These are phyloP conservation scores for Carcinoscorpius rotundicauda DNA, from an alignment of 1,140 invertebrate species.

Conservation along the genomic window DNA sequence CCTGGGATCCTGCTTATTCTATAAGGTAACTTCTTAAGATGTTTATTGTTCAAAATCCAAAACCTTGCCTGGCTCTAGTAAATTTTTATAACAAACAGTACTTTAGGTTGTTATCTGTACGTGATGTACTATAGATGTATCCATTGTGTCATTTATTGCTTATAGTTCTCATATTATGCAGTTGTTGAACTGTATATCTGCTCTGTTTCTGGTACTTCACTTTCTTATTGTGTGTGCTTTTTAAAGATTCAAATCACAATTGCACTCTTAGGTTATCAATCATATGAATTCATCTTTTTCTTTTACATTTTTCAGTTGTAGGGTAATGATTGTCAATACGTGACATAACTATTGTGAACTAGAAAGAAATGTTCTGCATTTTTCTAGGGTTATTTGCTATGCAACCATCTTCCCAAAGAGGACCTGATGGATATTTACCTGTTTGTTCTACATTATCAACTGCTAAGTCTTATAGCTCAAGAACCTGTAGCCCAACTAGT, in stretches of 20 bases:
- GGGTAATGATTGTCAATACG: too few species aligned
- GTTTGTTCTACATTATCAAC: constrained; percentile 29
- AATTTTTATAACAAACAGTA: too few species aligned
- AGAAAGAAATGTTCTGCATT: background rate
- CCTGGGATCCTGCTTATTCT: constrained; percentile 33
- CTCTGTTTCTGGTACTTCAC: too few species aligned
- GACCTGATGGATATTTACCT: constrained; percentile 30
- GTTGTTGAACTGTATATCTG: too few species aligned
- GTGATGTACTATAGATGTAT: too few species aligned
- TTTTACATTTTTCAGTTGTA: background rate
- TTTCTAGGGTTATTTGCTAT: constrained; percentile 32
- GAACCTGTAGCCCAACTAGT: constrained; percentile 31
- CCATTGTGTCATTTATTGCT: too few species aligned
- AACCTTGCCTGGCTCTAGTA: too few species aligned
- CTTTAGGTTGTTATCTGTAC: too few species aligned
- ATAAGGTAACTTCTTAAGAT: constrained; percentile 30
- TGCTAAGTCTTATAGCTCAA: constrained; percentile 29
- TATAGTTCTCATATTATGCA: too few species aligned
- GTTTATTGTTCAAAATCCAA: background rate
- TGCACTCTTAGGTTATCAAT: background rate
- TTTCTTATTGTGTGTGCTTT: too few species aligned
- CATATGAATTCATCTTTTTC: background rate
- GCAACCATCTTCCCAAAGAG: constrained; percentile 30
- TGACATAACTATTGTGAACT: too few species aligned
- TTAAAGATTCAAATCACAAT: too few species aligned